Conservation (phyloP, 2,797 vertebrate genomes). For the Onychomys leucogaster region DNA sequence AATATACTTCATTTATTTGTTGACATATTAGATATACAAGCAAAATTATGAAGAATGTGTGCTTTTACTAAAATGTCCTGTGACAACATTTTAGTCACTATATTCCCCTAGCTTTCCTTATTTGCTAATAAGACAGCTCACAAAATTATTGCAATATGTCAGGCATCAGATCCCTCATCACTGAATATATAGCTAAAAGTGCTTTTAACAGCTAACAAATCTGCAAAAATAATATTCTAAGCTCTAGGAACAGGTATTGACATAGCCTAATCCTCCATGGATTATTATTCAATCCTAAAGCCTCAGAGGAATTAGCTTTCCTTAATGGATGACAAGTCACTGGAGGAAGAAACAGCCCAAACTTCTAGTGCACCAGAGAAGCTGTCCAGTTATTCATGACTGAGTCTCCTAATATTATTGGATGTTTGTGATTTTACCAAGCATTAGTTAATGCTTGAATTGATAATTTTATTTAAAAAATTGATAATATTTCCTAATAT, state of each 20-base stretch:
- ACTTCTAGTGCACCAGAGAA: neutral
- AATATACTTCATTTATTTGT: neutral
- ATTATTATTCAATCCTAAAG: neutral
- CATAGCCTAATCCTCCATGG: neutral
- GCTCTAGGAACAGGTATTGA: neutral
- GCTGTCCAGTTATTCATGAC: neutral
- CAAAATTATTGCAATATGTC: neutral
- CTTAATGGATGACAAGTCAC: neutral
- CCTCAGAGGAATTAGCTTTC: neutral
- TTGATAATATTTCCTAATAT: neutral
- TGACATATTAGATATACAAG: neutral
- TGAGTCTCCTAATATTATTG: neutral
- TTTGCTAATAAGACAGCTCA: neutral
- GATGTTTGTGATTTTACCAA: neutral
- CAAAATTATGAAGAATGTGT: neutral
- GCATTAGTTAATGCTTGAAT: neutral
- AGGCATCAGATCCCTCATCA: neutral
- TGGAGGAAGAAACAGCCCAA: neutral
- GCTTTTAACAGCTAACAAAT: neutral
- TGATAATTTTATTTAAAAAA: neutral
- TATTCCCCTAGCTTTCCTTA: neutral
- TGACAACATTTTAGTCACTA: neutral
- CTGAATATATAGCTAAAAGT: neutral
- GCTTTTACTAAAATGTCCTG: conserved; percentile 1
- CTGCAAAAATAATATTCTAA: neutral